Percentiles rank a stretch among this genome's conserved stretches.
phyloP scores from a whole-genome alignment of 2,888 invertebrate genomes.

The Liopterus haemorrhoidalis region DNA sequence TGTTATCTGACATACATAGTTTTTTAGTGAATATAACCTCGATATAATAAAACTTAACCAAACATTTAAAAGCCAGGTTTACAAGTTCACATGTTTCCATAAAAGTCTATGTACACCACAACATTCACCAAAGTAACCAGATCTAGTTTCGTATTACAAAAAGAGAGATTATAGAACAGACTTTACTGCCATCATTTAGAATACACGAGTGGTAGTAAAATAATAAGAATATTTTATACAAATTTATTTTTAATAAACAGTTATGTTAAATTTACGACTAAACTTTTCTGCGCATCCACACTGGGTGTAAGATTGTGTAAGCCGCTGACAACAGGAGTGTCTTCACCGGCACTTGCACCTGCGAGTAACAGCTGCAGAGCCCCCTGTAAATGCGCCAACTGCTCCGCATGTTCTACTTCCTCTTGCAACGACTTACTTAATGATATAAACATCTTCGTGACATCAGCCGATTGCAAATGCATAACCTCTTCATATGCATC shows the following conservation, averaged over 20 bases:
- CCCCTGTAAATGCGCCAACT: constrained; percentile 63
- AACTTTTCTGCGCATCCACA: constrained; percentile 51
- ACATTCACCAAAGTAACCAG: too few species aligned
- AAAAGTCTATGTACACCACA: too few species aligned
- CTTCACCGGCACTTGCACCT: constrained; percentile 50
- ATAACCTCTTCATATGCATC: constrained; percentile 66
- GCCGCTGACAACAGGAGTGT: constrained; percentile 38
- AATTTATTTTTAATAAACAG: constrained; percentile 1
- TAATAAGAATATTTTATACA: neutral
- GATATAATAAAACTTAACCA: too few species aligned
- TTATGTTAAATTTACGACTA: constrained; percentile 51
- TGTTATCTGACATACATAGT: too few species aligned
- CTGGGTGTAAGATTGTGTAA: constrained; percentile 38
- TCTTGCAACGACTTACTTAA: constrained; percentile 57
- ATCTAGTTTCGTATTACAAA: too few species aligned
- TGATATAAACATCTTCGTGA: constrained; percentile 55
- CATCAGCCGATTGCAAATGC: constrained; percentile 56
- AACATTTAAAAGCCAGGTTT: too few species aligned
- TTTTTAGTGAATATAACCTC: too few species aligned
- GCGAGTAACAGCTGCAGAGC: constrained; percentile 61
- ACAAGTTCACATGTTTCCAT: too few species aligned
- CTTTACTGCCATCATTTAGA: too few species aligned
- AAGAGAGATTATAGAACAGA: too few species aligned
- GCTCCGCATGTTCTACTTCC: constrained; percentile 62
- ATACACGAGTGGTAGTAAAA: too few species aligned